Evolutionary conservation across 2,888 invertebrate species (phyloP), one percentile per base, ranked within the genome.

Genomic region (Timandra comae): DNA sequence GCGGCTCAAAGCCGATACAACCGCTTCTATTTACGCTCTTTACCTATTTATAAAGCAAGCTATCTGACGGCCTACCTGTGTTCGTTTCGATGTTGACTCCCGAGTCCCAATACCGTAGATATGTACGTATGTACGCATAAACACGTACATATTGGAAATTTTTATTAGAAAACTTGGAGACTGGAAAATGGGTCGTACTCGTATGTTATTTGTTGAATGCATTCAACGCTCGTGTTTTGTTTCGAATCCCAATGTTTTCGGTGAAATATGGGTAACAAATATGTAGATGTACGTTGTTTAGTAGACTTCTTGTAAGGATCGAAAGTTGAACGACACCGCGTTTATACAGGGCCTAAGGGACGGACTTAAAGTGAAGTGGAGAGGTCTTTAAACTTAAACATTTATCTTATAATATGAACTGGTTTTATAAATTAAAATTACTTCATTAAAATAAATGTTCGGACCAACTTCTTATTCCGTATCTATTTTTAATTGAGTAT

Each of bases 1-100:
- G 80, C 62, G 63, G 67, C 68, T 67, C 67, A 59, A 62, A 68
- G 75, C 64, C 78, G 72, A 84, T 82, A 81, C 80, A 80, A 77
- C 72, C 68, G 72, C 61, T 72, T 73, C 78, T 81, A 82, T 84
- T 84, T 84, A 80, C 75, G 77, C 76, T 79, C 71, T 71, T 82
- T 81, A 82, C 80, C 81, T 82, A 84, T 85, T 84, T 85, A 84
- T 85, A 84, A 76, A 69, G 63, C 65, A 61, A 64, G 60, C 61
- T 73, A 74, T 74, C 72, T 58, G 56, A 61, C 68, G 73, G 63
- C 65, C 75, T 79, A 82, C 82, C 79, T 84, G 78, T 62, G 56
- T 59, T 49, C 40, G 54, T 42, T 56, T 48, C 52, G 57, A 51
- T 64, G 51, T 50, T 56, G 44, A 50, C 43, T 57, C 49, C 54